These are phyloP conservation scores for Macquaria australasica DNA, from an alignment of 2,113 vertebrate species.

Conservation along the genomic window DNA sequence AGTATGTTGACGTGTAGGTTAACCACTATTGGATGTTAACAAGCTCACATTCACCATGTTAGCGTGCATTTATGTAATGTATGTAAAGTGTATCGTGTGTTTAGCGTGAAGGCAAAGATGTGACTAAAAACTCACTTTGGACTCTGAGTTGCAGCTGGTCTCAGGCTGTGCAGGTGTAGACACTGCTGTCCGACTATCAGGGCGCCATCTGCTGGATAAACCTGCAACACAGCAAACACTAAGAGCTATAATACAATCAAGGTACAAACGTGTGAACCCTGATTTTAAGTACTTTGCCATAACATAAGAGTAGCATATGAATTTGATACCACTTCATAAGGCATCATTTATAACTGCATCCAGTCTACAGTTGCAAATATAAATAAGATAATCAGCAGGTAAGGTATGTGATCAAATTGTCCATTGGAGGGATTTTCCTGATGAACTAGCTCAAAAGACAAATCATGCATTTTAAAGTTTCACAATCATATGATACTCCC, in stretches of 20 bases:
- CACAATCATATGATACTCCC: neutral
- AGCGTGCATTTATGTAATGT: neutral
- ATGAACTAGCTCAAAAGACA: neutral
- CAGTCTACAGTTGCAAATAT: neutral
- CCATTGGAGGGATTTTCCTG: neutral
- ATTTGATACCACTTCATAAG: neutral
- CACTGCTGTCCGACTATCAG: neutral
- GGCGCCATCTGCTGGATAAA: slow-evolving; percentile 31
- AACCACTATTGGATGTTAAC: too few species aligned
- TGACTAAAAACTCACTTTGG: neutral
- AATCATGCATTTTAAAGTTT: neutral
- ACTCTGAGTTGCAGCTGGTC: neutral
- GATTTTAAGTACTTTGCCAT: neutral
- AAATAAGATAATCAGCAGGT: neutral
- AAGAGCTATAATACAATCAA: neutral
- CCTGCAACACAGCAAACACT: neutral
- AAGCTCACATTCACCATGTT: too few species aligned
- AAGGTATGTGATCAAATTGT: too few species aligned
- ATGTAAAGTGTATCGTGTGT: neutral
- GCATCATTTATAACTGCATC: neutral
- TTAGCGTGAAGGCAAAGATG: neutral
- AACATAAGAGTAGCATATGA: neutral
- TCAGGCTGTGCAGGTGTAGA: neutral
- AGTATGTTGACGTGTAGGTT: too few species aligned
- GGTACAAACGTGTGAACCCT: neutral